These are phyloP conservation scores for Stictocephala bisonia DNA, from an alignment of 2,888 invertebrate genomes.

Conservation along the genomic window DNA sequence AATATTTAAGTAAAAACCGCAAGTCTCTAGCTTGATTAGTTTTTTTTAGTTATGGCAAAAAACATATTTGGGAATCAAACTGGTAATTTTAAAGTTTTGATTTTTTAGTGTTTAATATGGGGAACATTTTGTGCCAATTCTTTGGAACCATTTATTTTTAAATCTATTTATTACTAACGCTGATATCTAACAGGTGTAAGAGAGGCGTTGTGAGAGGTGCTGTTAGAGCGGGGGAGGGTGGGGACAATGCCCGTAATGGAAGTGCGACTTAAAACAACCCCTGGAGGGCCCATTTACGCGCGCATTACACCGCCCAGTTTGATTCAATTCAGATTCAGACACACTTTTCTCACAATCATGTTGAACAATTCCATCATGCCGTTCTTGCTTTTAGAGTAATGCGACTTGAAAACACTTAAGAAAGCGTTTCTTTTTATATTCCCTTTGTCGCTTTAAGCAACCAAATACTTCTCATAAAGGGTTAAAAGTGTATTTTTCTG, in stretches of 20 bases:
- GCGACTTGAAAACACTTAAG: neutral
- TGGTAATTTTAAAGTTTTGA: too few relatives aligned
- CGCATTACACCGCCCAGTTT: neutral
- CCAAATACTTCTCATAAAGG: neutral
- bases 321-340: slow-evolving; percentile 18
- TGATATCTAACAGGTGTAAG: too few relatives aligned
- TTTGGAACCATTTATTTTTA: too few relatives aligned
- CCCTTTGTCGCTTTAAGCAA: neutral
- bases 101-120: too few relatives aligned
- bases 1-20: too few relatives aligned
- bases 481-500: neutral
- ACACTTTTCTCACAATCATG: neutral
- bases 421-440: neutral
- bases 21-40: too few relatives aligned
- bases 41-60: too few relatives aligned
- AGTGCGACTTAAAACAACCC: slow-evolving; percentile 35
- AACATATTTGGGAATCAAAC: too few relatives aligned
- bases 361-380: neutral
- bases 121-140: too few relatives aligned
- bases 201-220: too few relatives aligned
- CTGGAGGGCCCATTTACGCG: slow-evolving; percentile 7
- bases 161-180: too few relatives aligned
- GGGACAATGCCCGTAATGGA: slow-evolving; percentile 27
- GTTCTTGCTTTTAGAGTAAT: slow-evolving; percentile 18
- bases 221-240: neutral